Percentiles rank a stretch among this genome's conserved stretches.
Conservation (phyloP, 2,113 vertebrate species). For the Tachysurus vachellii region DNA sequence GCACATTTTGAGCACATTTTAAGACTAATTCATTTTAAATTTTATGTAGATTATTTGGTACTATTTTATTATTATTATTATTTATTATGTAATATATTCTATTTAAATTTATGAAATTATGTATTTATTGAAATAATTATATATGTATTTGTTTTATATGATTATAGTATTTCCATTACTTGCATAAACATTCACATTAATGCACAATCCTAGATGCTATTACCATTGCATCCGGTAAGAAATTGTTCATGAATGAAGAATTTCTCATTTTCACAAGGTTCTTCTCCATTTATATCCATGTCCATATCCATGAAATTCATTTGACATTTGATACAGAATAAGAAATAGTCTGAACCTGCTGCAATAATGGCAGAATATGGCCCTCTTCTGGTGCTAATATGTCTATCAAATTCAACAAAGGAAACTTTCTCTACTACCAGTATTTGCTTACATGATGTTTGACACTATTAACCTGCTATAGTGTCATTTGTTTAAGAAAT, state of each 20-base stretch:
- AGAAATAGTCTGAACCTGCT: not conserved
- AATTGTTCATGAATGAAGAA: not conserved
- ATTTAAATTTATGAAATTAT: not conserved
- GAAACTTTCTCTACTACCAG: not conserved
- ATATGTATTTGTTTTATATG: not conserved
- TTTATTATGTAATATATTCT: not conserved
- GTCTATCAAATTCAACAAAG: not conserved
- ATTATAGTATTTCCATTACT: not conserved
- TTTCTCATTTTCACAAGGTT: not conserved
- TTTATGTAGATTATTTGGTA: not conserved
- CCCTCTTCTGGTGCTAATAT: not conserved
- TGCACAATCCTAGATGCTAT: not conserved
- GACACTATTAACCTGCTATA: not conserved
- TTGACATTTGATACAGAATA: not conserved
- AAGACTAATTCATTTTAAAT: not conserved
- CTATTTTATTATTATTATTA: not conserved
- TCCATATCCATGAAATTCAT: not conserved
- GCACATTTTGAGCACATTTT: not conserved
- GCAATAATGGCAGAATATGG: not conserved
- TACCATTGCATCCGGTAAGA: not conserved
- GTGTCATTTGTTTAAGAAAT: not conserved
- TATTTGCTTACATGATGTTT: not conserved
- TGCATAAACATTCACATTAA: not conserved
- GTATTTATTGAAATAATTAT: too few relatives aligned
- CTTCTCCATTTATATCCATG: not conserved